Base-by-base conservation (phyloP, 1,140 invertebrate genomes). In the Drosophila biarmipes region DNA sequence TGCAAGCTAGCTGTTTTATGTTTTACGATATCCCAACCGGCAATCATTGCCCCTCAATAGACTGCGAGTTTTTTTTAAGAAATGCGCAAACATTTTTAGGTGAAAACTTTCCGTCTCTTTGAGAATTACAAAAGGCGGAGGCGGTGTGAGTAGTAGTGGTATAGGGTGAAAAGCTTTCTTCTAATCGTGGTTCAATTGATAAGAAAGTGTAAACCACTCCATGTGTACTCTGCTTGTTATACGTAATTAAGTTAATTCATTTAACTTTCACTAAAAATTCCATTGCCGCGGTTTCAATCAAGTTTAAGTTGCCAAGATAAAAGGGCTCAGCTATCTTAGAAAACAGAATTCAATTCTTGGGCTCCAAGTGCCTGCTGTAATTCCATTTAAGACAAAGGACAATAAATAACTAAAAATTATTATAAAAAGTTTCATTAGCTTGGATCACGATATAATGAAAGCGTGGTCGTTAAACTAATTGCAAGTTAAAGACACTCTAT, bases 21-120 rank as follows among this genome's bases (percentile, higher is more conserved):
- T 54, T 53, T 63, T 73, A 55, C 59, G 21, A 74, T 55, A 40
- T 48, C 72, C 72, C 56, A 71, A 48, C 51, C 51, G 51, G 67
- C 66, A 69, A 46, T 29, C 29, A 43, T 21, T 61, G 61, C 49
- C 15, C 8, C 19, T 43, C 31, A 29, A 69, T 55, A 69, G 49
- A 38, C 38, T 31, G 45, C 24, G 37, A 15, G 35, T 27, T 55
- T 71, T 21, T 15, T 34, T 7, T 4, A 56, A 49, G 37, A 55
- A 48, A 57, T 57, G 63, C 17, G 34, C 38, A 52, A 68, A 56
- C 34, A 68, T 48, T 37, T 54, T 68, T 68, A n/a, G 29, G 19
- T 29, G 45, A 35, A 72, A 72, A 51, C 49, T 55, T 69, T 37
- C 29, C 59, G 54, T 27, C 48, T 46, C 40, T n/a, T 35, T n/a